Percentiles rank a stretch among this genome's conserved stretches.
Evolutionary conservation across 2,888 invertebrate genomes (phyloP).

Genomic region (Clitarchus hookeri): DNA sequence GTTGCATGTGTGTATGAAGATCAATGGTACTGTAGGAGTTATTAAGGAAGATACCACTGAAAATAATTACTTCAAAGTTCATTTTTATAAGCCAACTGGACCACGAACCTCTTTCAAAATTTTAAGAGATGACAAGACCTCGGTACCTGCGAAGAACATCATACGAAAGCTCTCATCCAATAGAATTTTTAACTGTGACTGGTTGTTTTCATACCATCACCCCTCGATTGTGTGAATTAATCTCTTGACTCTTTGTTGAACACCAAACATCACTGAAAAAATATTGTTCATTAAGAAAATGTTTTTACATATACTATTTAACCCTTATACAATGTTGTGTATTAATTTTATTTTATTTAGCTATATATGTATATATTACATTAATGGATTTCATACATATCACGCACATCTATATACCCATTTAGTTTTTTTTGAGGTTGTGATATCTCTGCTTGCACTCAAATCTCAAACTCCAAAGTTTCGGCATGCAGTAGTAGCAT

Average conservation of each 20-base stretch:
- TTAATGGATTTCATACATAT: too few species aligned
- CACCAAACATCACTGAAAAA: neutral
- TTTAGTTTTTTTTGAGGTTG: too few species aligned
- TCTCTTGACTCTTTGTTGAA: neutral
- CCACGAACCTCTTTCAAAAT: neutral
- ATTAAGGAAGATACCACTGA: conserved; percentile 15
- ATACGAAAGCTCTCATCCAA: neutral
- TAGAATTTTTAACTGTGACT: conserved; percentile 3
- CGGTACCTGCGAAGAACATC: neutral
- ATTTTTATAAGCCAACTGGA: neutral
- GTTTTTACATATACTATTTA: too few species aligned
- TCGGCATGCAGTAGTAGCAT: too few species aligned
- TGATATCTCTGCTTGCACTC: too few species aligned
- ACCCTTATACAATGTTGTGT: too few species aligned
- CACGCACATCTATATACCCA: too few species aligned
- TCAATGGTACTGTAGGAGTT: neutral
- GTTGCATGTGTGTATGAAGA: conserved; percentile 4
- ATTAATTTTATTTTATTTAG: too few species aligned
- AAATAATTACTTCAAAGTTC: neutral
- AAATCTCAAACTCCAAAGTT: too few species aligned
- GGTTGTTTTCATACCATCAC: neutral
- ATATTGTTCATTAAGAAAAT: too few species aligned
- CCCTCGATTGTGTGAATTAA: neutral
- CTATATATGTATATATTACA: too few species aligned
- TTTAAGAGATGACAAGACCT: conserved; percentile 12